Evolutionary conservation across 2,888 invertebrate species (phyloP), one percentile per base, ranked within the genome.

Genomic region (Dasypogon diadema): DNA sequence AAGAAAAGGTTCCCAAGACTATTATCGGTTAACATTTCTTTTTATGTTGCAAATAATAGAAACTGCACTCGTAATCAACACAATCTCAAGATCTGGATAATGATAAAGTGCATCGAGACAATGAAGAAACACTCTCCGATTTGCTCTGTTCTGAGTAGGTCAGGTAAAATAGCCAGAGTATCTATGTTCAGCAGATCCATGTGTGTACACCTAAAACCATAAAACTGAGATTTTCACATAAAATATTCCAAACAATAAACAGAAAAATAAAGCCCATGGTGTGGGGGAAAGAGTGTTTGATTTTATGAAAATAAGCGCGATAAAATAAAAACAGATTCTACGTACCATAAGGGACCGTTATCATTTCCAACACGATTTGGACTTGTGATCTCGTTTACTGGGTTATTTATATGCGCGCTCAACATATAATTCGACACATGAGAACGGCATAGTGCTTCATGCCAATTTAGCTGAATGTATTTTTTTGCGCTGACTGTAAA

Each of bases 381-480:
- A 76, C 10, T 76, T 72, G 76, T 75, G 72, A 76, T 76, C 72
- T 72, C 42, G 63, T 76, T 76, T 76, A 63, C 76, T 76, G 37
- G 76, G 76, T 76, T 76, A 75, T 75, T 75, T 70, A 75, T 54
- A 37, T 75, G 48, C 51, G 68, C 56, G 75, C 48, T 18, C 42
- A 60, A n/a, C 51, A 63, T 63, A 74, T 60, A 63, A 74, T 63
- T 63, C 60, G 34, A 63, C 54, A 70, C 58, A 54, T 54, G 58
- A 26, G 48, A 30, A 63, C 12, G 54, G 54, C 16, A 51, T n/a
- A n/a, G 18, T 21, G n/a, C 4, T n/a, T 30, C 2, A n/a, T 30
- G 16, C 26, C 34, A 54, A 51, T 70, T 46, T 70, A 34, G 30
- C 30, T 54, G 8, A 30, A 34, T 10, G 5, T 6, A 34, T 21